Conservation (phyloP, 2,888 invertebrate genomes). For the Lycaena phlaeas region DNA sequence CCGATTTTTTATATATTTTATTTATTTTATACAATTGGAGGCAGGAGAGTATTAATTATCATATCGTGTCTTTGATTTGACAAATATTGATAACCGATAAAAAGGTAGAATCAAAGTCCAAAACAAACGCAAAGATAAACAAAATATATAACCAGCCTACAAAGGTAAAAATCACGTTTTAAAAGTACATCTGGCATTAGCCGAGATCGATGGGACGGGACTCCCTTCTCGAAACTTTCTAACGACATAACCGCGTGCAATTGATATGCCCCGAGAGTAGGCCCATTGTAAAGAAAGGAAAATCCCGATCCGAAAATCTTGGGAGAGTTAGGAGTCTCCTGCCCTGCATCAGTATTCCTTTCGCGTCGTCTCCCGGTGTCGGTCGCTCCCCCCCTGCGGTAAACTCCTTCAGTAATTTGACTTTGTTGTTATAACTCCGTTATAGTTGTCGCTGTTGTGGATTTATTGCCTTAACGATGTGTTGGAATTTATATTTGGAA, state of each 20-base stretch:
- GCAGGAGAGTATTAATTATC: too few relatives aligned
- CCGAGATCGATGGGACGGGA: conserved; percentile 60
- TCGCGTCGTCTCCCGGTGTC: conserved; percentile 56
- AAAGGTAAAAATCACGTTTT: conserved; percentile 10
- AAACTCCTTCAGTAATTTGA: conserved; percentile 71
- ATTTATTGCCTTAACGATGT: conserved; percentile 57
- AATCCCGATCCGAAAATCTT: conserved; percentile 72
- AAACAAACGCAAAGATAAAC: too few relatives aligned
- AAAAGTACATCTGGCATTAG: conserved; percentile 34
- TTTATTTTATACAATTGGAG: too few relatives aligned
- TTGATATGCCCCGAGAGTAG: conserved; percentile 73
- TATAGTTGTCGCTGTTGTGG: conserved; percentile 63
- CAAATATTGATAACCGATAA: too few relatives aligned
- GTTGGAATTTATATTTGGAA: neutral
- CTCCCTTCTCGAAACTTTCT: conserved; percentile 60
- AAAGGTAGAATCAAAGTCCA: too few relatives aligned
- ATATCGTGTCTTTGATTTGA: too few relatives aligned
- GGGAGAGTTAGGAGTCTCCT: conserved; percentile 56
- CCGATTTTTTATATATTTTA: too few relatives aligned
- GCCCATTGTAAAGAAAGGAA: conserved; percentile 73
- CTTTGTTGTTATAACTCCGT: conserved; percentile 73
- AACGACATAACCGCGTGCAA: conserved; percentile 74
- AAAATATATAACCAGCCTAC: too few relatives aligned
- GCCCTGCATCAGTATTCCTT: conserved; percentile 60
- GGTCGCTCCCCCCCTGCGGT: conserved; percentile 44